Conservation (phyloP, 1,140 invertebrate genomes). For the Eriocheir sinensis region DNA sequence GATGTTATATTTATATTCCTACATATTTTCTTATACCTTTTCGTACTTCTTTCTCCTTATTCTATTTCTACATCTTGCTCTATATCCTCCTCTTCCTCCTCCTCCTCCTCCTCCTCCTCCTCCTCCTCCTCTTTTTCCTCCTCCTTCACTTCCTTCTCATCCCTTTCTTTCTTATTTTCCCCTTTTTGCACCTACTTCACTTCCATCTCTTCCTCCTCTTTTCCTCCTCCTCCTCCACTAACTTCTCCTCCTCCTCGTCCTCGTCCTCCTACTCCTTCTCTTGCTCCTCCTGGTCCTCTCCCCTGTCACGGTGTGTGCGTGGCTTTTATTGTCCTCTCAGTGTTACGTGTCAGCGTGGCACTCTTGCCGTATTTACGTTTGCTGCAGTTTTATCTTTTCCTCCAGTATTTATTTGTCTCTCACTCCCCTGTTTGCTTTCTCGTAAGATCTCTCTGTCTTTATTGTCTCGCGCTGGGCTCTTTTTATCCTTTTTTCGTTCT, state of each 20-base stretch:
- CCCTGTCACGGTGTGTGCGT: conserved; percentile 1
- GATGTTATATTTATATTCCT: no score
- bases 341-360: not conserved
- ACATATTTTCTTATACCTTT: no score
- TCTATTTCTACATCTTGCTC: not conserved
- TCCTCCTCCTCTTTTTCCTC: not conserved
- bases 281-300: not conserved
- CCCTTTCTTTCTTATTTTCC: no score
- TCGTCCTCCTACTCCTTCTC: not conserved
- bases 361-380: conserved; percentile 1
- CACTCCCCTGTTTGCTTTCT: not conserved
- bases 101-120: not conserved
- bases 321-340: conserved; percentile 22
- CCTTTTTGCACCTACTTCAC: no score
- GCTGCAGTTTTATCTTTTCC: not conserved
- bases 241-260: not conserved
- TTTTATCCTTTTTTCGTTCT: not conserved
- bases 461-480: not conserved
- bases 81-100: not conserved
- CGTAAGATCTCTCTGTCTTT: not conserved
- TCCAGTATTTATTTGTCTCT: not conserved
- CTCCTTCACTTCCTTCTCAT: no score
- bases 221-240: no score
- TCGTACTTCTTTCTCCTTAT: not conserved
- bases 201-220: no score